These are phyloP conservation scores for Corythaeola cristata DNA, from an alignment of 2,113 vertebrate genomes.

Conservation along the genomic window DNA sequence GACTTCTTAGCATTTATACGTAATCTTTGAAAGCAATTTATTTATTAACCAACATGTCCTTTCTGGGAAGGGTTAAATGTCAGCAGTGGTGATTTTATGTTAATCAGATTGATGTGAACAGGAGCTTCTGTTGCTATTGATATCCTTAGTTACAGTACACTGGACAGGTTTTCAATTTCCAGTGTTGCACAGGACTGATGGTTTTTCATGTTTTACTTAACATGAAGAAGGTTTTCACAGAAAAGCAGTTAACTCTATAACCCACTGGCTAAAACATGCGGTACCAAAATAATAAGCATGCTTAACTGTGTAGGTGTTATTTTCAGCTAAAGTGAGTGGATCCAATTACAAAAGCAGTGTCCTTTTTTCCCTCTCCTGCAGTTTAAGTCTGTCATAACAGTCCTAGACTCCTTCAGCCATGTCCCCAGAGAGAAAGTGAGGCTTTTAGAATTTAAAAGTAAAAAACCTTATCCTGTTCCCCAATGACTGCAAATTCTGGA, in stretches of 20 bases:
- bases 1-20: background rate
- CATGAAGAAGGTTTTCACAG: background rate
- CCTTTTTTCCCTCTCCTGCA: background rate
- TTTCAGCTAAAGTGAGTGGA: background rate
- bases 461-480: background rate
- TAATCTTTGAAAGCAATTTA: background rate
- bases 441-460: background rate
- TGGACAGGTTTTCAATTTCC: background rate
- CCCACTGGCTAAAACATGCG: background rate
- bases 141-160: background rate
- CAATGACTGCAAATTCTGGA: background rate
- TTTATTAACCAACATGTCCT: background rate
- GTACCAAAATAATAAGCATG: background rate
- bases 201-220: background rate
- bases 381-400: background rate
- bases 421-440: background rate
- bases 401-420: background rate
- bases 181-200: background rate
- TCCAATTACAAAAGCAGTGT: background rate
- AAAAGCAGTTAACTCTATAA: background rate
- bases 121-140: background rate
- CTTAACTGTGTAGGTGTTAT: background rate
- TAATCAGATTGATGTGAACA: background rate
- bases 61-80: background rate
- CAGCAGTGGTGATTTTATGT: background rate